Percentiles rank a stretch among this genome's conserved stretches.
Conservation (phyloP, 2,797 vertebrate species). For the Sebastes iracundus region DNA sequence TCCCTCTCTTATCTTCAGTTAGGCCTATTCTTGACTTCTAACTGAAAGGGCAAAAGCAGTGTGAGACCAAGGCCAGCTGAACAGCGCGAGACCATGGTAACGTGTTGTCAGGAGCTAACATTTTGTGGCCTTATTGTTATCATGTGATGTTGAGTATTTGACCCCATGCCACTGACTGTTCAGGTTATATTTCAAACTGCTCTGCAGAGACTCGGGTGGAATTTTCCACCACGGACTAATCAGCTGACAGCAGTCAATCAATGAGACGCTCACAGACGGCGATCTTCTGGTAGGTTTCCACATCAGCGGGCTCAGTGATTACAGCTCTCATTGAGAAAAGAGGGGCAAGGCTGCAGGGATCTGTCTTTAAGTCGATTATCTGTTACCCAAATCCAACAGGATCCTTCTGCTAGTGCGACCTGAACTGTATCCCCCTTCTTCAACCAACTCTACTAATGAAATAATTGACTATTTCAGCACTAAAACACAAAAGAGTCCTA, state of each 20-base stretch:
- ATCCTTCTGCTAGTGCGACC: constrained; percentile 1
- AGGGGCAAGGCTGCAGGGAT: constrained; percentile 19
- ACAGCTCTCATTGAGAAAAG: constrained; percentile 39
- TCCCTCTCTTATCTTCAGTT: not conserved
- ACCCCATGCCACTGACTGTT: not conserved
- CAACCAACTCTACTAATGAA: not conserved
- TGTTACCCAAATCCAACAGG: constrained; percentile 30
- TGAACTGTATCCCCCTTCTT: not conserved
- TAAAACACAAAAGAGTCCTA: not conserved
- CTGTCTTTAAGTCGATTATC: constrained; percentile 47
- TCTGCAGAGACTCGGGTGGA: not conserved
- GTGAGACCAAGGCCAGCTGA: constrained; percentile 15
- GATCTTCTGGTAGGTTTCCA: constrained; percentile 43
- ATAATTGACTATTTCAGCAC: not conserved
- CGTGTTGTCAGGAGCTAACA: not conserved
- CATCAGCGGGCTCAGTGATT: constrained; percentile 11
- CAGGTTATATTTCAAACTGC: not conserved
- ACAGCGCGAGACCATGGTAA: constrained; percentile 24
- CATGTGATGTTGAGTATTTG: not conserved
- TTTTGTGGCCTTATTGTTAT: not conserved
- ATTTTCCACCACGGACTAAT: constrained; percentile 29
- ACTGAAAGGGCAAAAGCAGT: constrained; percentile 2
- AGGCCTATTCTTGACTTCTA: constrained; percentile 7
- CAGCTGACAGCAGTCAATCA: constrained; percentile 16
- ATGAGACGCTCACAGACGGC: not conserved